Percentiles rank a stretch among this genome's conserved stretches.
Evolutionary conservation across 35 echinoderm and acorn worm genomes (phyloP).

Genomic region (Acanthaster planci): DNA sequence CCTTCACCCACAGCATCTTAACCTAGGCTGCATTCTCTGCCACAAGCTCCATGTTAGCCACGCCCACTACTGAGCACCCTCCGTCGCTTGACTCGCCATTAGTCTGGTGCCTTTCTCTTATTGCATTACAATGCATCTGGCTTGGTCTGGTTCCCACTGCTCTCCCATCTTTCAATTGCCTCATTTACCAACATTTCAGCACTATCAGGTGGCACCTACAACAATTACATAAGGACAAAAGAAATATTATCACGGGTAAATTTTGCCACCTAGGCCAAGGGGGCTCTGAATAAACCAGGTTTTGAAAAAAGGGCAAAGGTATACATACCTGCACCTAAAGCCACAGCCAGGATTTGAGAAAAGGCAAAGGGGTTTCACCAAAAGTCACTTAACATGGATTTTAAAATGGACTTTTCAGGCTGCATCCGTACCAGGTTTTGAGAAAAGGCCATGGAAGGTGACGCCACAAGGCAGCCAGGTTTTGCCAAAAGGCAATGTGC

Average conservation of each 20-base stretch:
- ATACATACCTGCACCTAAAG: too few relatives aligned
- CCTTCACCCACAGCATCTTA: too few relatives aligned
- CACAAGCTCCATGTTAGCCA: too few relatives aligned
- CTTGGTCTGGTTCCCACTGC: conserved; percentile 60
- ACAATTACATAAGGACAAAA: neutral
- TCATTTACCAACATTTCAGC: conserved; percentile 78
- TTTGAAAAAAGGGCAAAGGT: too few relatives aligned
- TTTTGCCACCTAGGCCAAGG: too few relatives aligned
- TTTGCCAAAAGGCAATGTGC: neutral
- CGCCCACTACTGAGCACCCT: too few relatives aligned
- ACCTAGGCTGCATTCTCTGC: too few relatives aligned
- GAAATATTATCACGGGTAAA: neutral
- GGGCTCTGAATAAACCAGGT: too few relatives aligned
- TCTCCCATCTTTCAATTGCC: conserved; percentile 93
- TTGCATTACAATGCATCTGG: conserved; percentile 5
- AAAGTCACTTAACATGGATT: neutral
- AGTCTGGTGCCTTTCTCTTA: neutral
- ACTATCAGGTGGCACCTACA: conserved; percentile 74
- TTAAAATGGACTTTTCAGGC: neutral
- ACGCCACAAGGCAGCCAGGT: too few relatives aligned
- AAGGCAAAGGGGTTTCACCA: neutral
- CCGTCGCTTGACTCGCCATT: neutral
- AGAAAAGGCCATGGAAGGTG: too few relatives aligned
- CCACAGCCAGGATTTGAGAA: too few relatives aligned
- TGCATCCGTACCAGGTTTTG: neutral